A percentile compares a stretch with the other conserved stretches of the same genome.
These are phyloP conservation scores for Menidia beryllina DNA, from an alignment of 2,113 vertebrate genomes.

Conservation along the genomic window DNA sequence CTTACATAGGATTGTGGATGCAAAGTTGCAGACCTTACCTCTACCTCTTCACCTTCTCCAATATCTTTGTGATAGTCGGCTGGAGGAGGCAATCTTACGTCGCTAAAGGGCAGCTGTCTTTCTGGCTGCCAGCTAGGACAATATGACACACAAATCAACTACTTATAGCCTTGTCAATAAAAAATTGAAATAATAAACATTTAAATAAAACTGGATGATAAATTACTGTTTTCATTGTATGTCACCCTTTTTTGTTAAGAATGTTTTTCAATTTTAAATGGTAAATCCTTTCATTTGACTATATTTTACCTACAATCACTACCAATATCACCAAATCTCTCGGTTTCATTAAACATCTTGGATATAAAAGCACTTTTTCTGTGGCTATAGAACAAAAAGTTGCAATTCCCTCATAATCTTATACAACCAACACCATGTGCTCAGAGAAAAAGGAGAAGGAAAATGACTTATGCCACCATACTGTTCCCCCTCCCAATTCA, in stretches of 20 bases:
- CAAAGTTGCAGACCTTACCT: conserved; percentile 79
- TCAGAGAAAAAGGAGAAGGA: conserved; percentile 47
- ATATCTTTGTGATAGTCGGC: conserved; percentile 90
- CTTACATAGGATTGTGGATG: no score
- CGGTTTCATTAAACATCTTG: neutral
- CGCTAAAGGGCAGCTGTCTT: conserved; percentile 91
- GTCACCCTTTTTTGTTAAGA: no score
- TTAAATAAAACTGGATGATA: no score
- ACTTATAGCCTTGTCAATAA: neutral
- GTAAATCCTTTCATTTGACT: no score
- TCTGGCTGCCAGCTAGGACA: conserved; percentile 90
- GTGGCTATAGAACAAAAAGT: neutral
- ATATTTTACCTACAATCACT: no score
- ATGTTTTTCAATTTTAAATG: no score
- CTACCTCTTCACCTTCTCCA: conserved; percentile 91
- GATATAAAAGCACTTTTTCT: no score
- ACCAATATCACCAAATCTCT: neutral
- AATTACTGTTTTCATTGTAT: no score
- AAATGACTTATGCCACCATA: conserved; percentile 61
- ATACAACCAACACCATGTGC: conserved; percentile 29
- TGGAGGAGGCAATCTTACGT: conserved; percentile 91
- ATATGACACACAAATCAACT: conserved; percentile 16
- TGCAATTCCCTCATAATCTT: conserved; percentile 19
- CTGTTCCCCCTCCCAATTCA: conserved; percentile 45
- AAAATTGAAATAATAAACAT: no score